These are phyloP conservation scores for Volucella zonaria DNA, from an alignment of 2,888 invertebrate genomes.

Conservation along the genomic window DNA sequence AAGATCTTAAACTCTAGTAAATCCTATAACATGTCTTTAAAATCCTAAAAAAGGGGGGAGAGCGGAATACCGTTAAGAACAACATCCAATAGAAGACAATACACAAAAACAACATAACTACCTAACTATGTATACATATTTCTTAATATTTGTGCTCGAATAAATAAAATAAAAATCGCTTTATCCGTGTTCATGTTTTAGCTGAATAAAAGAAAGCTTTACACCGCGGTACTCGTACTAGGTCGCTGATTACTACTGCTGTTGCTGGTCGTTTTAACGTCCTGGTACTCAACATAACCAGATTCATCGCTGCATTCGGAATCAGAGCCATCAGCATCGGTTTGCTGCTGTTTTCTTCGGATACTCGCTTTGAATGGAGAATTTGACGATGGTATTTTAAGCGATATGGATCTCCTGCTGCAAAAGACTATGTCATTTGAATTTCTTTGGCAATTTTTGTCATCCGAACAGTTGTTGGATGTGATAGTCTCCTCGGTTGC, in stretches of 20 bases:
- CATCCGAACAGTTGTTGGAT: slow-evolving; percentile 16
- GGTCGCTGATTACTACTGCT: slow-evolving; percentile 46
- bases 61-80: slow-evolving; percentile 21
- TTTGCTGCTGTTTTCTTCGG: slow-evolving; percentile 37
- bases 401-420: slow-evolving; percentile 80
- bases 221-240: slow-evolving; percentile 63
- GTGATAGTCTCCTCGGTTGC: slow-evolving; percentile 4
- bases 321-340: slow-evolving; percentile 85
- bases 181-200: slow-evolving; percentile 12
- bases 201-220: slow-evolving; percentile 14
- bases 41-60: slow-evolving; percentile 18
- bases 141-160: slow-evolving; percentile 53
- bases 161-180: slow-evolving; percentile 45
- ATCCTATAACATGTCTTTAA: slow-evolving; percentile 53
- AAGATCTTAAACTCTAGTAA: slow-evolving; percentile 47
- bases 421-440: slow-evolving; percentile 75
- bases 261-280: slow-evolving; percentile 76
- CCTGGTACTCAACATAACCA: slow-evolving; percentile 92
- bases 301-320: slow-evolving; percentile 95
- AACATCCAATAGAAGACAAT: slow-evolving; percentile 6
- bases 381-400: slow-evolving; percentile 77
- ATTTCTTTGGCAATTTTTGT: slow-evolving; percentile 69
- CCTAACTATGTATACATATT: slow-evolving; percentile 20
- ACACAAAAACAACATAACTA: slow-evolving; percentile 38
- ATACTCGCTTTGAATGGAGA: slow-evolving; percentile 75